Conservation (phyloP, 2,797 vertebrate genomes). For the Takifugu rubripes region DNA sequence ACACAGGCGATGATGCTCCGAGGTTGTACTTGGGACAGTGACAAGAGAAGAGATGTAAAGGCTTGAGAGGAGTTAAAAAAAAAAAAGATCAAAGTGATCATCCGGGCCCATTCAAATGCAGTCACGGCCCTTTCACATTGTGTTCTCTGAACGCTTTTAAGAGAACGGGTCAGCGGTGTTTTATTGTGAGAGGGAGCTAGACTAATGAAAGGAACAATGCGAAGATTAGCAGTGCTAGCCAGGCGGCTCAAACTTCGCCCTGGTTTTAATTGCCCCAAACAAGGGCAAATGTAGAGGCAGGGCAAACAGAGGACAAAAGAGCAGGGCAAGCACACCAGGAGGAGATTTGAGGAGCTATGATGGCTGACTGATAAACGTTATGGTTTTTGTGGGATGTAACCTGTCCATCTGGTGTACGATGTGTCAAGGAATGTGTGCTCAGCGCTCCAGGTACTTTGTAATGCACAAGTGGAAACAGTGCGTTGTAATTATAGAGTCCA, state of each 20-base stretch:
- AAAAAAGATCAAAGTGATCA: constrained; percentile 83
- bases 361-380: constrained; percentile 39
- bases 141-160: constrained; percentile 74
- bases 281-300: constrained; percentile 77
- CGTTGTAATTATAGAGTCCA: constrained; percentile 36
- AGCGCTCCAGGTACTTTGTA: constrained; percentile 32
- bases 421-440: constrained; percentile 36
- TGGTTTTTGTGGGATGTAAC: constrained; percentile 44
- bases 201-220: constrained; percentile 86
- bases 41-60: constrained; percentile 14
- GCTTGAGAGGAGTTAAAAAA: constrained; percentile 28
- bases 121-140: constrained; percentile 80
- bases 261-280: constrained; percentile 83
- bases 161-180: constrained; percentile 80
- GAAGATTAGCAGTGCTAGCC: constrained; percentile 85
- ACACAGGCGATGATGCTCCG: constrained; percentile 52
- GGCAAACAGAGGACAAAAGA: constrained; percentile 78
- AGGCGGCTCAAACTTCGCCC: constrained; percentile 82
- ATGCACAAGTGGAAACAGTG: constrained; percentile 37
- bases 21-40: constrained; percentile 61
- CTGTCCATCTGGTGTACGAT: constrained; percentile 46
- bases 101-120: constrained; percentile 80
- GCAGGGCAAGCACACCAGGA: constrained; percentile 57
- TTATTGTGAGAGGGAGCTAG: constrained; percentile 80
- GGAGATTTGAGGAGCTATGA: constrained; percentile 35